Evolutionary conservation across 2,888 invertebrate species (phyloP).

Genomic region (Heliconius charithonia): DNA sequence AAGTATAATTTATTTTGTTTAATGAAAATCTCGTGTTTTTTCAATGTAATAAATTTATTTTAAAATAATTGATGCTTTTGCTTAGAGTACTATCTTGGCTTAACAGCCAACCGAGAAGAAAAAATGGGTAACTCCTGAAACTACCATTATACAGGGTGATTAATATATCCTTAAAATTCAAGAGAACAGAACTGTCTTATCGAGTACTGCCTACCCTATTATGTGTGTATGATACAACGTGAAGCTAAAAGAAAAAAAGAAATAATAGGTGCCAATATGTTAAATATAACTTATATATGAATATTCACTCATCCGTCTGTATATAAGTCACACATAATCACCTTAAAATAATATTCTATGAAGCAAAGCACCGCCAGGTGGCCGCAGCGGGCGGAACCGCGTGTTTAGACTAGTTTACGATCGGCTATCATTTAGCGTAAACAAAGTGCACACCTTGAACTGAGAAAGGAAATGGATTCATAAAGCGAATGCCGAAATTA

Average conservation of each 20-base stretch:
- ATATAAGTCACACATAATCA: conserved; percentile 26
- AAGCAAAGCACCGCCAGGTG: conserved; percentile 60
- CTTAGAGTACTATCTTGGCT: too few species aligned
- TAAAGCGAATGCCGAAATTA: conserved; percentile 7
- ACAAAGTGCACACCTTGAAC: conserved; percentile 44
- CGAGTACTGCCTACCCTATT: too few species aligned
- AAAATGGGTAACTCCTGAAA: too few species aligned
- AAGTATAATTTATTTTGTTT: too few species aligned
- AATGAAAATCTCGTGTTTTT: too few species aligned
- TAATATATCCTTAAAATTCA: too few species aligned
- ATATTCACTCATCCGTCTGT: conserved; percentile 7
- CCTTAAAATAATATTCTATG: conserved; percentile 21
- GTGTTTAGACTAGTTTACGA: conserved; percentile 71
- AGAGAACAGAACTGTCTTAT: too few species aligned
- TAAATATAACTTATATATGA: conserved; percentile 26
- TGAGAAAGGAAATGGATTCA: conserved; percentile 17
- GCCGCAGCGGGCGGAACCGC: conserved; percentile 74
- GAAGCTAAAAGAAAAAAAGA: background rate
- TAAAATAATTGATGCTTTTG: too few species aligned
- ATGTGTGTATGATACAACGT: too few species aligned
- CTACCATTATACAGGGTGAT: too few species aligned
- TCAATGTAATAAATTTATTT: too few species aligned
- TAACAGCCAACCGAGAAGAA: too few species aligned
- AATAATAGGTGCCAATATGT: background rate
- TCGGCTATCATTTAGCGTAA: conserved; percentile 47